Evolutionary conservation across 2,888 invertebrate species (phyloP).

Genomic region (Andrena bicolor): DNA sequence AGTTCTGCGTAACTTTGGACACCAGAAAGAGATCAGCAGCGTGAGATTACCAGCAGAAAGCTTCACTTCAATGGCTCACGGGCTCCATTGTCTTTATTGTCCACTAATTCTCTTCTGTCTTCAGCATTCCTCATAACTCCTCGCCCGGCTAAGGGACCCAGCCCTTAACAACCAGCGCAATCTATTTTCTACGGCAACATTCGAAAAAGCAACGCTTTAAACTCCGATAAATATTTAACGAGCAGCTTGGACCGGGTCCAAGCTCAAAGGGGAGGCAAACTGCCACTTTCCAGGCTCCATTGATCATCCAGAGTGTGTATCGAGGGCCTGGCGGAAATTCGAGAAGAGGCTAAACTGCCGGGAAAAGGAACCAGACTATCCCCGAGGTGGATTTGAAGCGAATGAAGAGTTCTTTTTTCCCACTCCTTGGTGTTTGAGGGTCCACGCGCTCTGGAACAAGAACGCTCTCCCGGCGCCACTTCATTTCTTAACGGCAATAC

Average conservation of each 20-base stretch:
- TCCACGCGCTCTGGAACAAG: slow-evolving; percentile 15
- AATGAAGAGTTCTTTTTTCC: neutral
- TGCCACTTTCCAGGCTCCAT: slow-evolving; percentile 59
- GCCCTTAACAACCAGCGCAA: slow-evolving; percentile 1
- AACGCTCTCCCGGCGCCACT: slow-evolving; percentile 44
- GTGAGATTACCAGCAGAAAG: neutral
- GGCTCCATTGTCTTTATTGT: neutral
- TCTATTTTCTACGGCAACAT: slow-evolving; percentile 18
- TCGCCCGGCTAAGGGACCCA: no score
- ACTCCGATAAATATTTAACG: slow-evolving; percentile 66
- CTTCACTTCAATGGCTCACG: neutral
- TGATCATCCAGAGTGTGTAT: slow-evolving; percentile 61
- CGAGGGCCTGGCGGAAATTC: slow-evolving; percentile 33
- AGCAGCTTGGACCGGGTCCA: slow-evolving; percentile 52
- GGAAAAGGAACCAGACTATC: slow-evolving; percentile 26
- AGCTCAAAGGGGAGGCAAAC: slow-evolving; percentile 41
- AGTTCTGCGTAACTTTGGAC: no score
- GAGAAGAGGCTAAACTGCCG: slow-evolving; percentile 17
- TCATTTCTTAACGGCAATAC: slow-evolving; percentile 55
- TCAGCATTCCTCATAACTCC: slow-evolving; percentile 20
- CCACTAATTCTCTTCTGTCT: slow-evolving; percentile 21
- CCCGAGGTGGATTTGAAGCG: slow-evolving; percentile 14
- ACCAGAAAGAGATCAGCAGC: no score
- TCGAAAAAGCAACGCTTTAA: slow-evolving; percentile 33
- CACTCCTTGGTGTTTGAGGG: neutral